Conservation (phyloP, 2,888 invertebrate species). For the Gisinianus flammeolus region DNA sequence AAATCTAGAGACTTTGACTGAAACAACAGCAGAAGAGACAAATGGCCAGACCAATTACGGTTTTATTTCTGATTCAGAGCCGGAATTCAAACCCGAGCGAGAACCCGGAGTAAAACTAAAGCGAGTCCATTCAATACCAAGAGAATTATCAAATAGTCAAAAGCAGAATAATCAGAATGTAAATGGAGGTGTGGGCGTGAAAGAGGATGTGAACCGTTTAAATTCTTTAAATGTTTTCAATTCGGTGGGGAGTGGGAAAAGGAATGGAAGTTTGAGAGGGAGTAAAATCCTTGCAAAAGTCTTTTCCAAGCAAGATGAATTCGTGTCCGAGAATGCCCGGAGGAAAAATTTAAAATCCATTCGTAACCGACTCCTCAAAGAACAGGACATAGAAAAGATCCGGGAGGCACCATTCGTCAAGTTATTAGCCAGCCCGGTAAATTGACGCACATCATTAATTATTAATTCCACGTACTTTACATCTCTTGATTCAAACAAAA, state of each 20-base stretch:
- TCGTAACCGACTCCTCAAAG: constrained; percentile 11
- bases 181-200: neutral
- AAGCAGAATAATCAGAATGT: neutral
- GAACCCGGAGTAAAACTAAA: too few relatives aligned
- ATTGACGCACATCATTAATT: neutral
- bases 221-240: neutral
- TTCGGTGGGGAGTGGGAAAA: neutral
- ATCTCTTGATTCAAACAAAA: neutral
- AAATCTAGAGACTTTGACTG: neutral
- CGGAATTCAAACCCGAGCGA: too few relatives aligned
- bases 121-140: neutral
- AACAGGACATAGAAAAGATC: constrained; percentile 15
- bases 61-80: neutral
- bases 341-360: constrained; percentile 21
- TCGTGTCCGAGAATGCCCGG: constrained; percentile 17
- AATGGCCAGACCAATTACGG: neutral
- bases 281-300: neutral
- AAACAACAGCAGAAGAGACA: too few relatives aligned
- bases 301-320: constrained; percentile 12
- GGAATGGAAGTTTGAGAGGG: neutral
- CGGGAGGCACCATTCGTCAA: constrained; percentile 31
- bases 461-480: neutral
- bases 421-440: neutral
- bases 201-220: neutral
- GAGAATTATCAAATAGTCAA: neutral